Percentiles rank a stretch among this genome's conserved stretches.
Conservation (phyloP, 2,888 invertebrate genomes). For the Drosophila acutilabella region DNA sequence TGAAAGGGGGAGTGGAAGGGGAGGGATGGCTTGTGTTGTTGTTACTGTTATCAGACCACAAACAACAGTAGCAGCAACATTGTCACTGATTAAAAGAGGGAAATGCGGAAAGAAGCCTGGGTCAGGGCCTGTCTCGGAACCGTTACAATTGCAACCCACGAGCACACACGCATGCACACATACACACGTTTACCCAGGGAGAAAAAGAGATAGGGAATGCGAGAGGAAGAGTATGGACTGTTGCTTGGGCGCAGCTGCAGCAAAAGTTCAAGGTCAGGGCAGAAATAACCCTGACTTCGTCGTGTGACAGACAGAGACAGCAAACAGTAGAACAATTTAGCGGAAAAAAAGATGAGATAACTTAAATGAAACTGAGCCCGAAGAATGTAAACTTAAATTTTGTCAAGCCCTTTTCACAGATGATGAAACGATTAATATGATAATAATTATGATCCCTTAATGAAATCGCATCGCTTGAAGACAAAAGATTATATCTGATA, state of each 20-base stretch:
- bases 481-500: slow-evolving; percentile 34
- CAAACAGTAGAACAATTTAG: background rate
- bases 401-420: slow-evolving; percentile 26
- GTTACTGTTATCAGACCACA: slow-evolving; percentile 57
- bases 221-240: background rate
- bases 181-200: too few species aligned
- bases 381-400: slow-evolving; percentile 33
- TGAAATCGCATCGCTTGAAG: slow-evolving; percentile 2
- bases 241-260: slow-evolving; percentile 49
- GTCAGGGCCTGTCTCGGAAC: slow-evolving; percentile 59
- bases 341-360: slow-evolving; percentile 15
- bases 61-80: slow-evolving; percentile 40
- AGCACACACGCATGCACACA: background rate
- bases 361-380: slow-evolving; percentile 19
- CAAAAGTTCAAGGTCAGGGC: slow-evolving; percentile 73
- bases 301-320: slow-evolving; percentile 38
- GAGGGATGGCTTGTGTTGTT: slow-evolving; percentile 50
- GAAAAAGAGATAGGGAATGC: slow-evolving; percentile 5
- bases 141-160: slow-evolving; percentile 19
- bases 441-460: slow-evolving; percentile 28
- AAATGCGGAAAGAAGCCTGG: slow-evolving; percentile 43
- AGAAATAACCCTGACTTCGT: slow-evolving; percentile 59
- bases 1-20: slow-evolving; percentile 11
- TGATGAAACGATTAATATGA: slow-evolving; percentile 28
- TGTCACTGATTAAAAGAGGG: slow-evolving; percentile 57